These are phyloP conservation scores for Dendrolimus pini DNA, from an alignment of 2,888 invertebrate species.

Conservation along the genomic window DNA sequence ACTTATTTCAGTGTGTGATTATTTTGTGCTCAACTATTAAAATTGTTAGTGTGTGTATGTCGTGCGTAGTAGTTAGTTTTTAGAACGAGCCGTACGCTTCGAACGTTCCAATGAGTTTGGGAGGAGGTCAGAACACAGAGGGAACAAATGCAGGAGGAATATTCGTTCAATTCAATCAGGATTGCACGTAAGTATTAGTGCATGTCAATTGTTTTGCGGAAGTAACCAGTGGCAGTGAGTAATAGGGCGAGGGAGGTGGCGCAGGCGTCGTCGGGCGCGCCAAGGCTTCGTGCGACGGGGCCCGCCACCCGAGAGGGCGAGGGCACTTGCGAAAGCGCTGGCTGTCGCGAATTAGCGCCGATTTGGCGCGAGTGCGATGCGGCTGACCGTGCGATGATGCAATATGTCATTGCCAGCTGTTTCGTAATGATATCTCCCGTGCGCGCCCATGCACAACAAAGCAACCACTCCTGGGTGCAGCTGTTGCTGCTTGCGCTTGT, in stretches of 20 bases:
- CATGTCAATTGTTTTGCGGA: neutral
- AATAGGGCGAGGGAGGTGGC: constrained; percentile 1
- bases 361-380: constrained; percentile 24
- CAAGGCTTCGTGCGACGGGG: neutral
- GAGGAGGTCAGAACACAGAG: constrained; percentile 82
- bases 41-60: constrained; percentile 52
- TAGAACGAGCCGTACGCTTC: constrained; percentile 46
- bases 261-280: neutral
- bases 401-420: constrained; percentile 63
- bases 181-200: constrained; percentile 91
- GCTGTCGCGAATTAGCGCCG: constrained; percentile 34
- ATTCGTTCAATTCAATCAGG: constrained; percentile 98
- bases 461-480: neutral
- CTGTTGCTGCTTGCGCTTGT: neutral
- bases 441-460: neutral
- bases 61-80: constrained; percentile 44
- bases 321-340: constrained; percentile 31
- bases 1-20: constrained; percentile 50
- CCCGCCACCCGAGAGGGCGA: constrained; percentile 13
- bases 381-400: constrained; percentile 49
- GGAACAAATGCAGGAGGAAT: constrained; percentile 89
- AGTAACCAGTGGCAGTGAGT: neutral
- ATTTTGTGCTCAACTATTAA: constrained; percentile 48
- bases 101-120: constrained; percentile 89
- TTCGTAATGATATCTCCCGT: constrained; percentile 38